These are phyloP conservation scores for Hydrocynus forskahlii DNA, from an alignment of 2,797 vertebrate genomes.

Conservation along the genomic window DNA sequence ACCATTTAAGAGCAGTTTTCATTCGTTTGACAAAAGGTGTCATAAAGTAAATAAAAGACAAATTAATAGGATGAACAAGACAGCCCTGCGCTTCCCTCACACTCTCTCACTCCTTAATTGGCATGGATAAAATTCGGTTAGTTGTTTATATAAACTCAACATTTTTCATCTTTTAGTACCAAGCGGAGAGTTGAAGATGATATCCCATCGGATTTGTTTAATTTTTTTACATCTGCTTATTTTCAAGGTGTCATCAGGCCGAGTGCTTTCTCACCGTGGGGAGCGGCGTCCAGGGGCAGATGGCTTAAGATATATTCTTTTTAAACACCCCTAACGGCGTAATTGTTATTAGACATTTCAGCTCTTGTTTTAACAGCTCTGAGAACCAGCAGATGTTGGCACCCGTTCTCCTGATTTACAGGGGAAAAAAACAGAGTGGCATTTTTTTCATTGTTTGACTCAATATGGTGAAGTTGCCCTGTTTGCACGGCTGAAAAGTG, in stretches of 20 bases:
- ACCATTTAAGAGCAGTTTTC: slow-evolving; percentile 68
- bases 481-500: slow-evolving; percentile 81
- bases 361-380: slow-evolving; percentile 87
- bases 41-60: slow-evolving; percentile 75
- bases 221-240: slow-evolving; percentile 98
- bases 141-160: slow-evolving; percentile 96
- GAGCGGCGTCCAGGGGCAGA: slow-evolving; percentile 72
- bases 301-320: slow-evolving; percentile 77
- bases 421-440: slow-evolving; percentile 76
- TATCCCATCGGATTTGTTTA: slow-evolving; percentile 96
- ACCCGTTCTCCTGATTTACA: slow-evolving; percentile 80
- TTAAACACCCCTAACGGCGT: slow-evolving; percentile 74
- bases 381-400: slow-evolving; percentile 99
- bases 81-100: slow-evolving; percentile 61
- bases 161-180: slow-evolving; percentile 99
- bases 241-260: slow-evolving; percentile 92
- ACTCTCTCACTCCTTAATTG: slow-evolving; percentile 95
- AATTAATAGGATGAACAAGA: slow-evolving; percentile 67
- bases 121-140: slow-evolving; percentile 91
- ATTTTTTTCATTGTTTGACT: slow-evolving; percentile 96
- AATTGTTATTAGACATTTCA: slow-evolving; percentile 87
- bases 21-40: slow-evolving; percentile 75
- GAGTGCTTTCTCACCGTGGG: slow-evolving; percentile 81
- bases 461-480: slow-evolving; percentile 95
- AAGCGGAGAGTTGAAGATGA: slow-evolving; percentile 88